Evolutionary conservation across 30 jellyfish, hydroid and myxozoan genomes (phyloP), one percentile per base, ranked within the genome.

Genomic region (Turritopsis rubra): DNA sequence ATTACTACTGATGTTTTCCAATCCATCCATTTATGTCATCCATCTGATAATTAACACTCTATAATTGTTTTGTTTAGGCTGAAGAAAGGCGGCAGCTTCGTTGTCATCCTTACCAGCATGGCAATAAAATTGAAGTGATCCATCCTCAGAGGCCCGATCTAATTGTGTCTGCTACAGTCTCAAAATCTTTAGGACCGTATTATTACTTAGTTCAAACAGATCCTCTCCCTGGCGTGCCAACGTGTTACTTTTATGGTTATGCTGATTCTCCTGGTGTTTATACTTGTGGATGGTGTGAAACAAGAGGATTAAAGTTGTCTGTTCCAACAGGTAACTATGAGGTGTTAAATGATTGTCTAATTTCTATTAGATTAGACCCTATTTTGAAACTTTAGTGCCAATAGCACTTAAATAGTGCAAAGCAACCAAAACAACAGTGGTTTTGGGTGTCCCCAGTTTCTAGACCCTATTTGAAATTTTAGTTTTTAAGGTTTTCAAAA

Each of bases 151-250:
- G 83, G 72, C 95, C 97, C 3, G 83, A 91, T 73, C 80, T 89
- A 1, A 87, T 94, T 65, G 93, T 91, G 79, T 86, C 90, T 52
- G 99, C 95, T 1, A 88, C 89, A 16, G 70, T 94, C 9, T 77
- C 99, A 65, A 94, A 89, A 80, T 90, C 96, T 66, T 87, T 89
- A 23, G 99, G 99, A 65, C 99, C 99, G 7, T 88, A 81, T 68
- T 83, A 65, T 72, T 94, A 84, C 82, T 88, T 89, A 52, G 95
- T 94, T 41, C 75, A 97, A 26, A 88, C 96, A 20, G 99, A 94
- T 21, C 85, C 93, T 1, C 72, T 88, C 16, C 95, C 92, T 25
- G 89, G 87, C 21, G 73, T 84, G 8, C 95, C 99, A 19, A 8
- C 91, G 20, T 81, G 68, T 75, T 65, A 86, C 30, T 89, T 94